A percentile compares a stretch with the other conserved stretches of the same genome.
phyloP scores from a whole-genome alignment of 2,113 vertebrate species.

The Oceanites oceanicus region DNA sequence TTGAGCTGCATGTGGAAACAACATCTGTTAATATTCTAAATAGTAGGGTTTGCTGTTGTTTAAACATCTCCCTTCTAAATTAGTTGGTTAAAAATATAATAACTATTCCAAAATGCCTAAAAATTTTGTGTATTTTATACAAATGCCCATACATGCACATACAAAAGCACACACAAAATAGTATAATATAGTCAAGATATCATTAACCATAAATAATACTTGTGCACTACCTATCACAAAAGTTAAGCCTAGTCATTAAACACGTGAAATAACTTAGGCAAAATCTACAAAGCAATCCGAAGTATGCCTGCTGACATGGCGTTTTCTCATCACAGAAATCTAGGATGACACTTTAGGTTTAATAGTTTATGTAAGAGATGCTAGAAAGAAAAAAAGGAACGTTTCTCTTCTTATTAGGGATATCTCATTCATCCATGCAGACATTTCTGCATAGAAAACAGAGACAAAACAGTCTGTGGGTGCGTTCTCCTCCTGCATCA shows the following conservation, averaged over 20 bases:
- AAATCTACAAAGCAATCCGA: background rate
- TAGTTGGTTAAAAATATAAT: background rate
- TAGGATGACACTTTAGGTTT: background rate
- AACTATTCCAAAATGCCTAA: background rate
- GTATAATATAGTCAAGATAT: background rate
- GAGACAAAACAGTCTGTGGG: background rate
- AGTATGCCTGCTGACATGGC: background rate
- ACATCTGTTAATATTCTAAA: background rate
- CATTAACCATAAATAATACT: background rate
- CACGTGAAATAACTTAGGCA: background rate
- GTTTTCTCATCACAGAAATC: background rate
- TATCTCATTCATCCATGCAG: background rate
- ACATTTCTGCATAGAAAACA: background rate
- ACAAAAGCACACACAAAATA: background rate
- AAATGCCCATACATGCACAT: background rate
- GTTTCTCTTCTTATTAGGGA: background rate
- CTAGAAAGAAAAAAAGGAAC: background rate
- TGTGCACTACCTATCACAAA: background rate
- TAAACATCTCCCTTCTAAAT: background rate
- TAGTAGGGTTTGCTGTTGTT: background rate
- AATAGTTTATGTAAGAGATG: background rate
- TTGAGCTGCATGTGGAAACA: background rate
- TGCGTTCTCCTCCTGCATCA: background rate
- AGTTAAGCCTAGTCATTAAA: background rate
- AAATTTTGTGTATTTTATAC: background rate